Evolutionary conservation across 2,113 vertebrate genomes (phyloP).

Genomic region (Lagopus leucura): DNA sequence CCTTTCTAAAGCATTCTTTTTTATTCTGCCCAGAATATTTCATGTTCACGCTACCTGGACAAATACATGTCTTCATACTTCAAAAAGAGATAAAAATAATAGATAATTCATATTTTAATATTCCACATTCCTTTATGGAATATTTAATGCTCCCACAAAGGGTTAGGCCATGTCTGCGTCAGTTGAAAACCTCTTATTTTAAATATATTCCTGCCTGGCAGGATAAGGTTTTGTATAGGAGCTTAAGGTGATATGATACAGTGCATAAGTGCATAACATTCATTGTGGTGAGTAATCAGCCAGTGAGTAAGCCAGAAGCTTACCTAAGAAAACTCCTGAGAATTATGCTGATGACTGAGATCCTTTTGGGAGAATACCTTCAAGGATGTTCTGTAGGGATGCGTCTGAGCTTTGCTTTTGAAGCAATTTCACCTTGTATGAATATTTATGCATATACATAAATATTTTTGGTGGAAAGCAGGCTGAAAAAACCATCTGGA

Average conservation of each 20-base stretch:
- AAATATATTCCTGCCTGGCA: background rate
- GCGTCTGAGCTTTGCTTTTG: background rate
- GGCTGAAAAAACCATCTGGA: background rate
- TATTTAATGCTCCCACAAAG: background rate
- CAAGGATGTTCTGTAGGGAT: background rate
- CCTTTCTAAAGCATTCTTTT: background rate
- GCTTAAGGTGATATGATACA: background rate
- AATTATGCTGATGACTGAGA: background rate
- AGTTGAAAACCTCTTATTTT: background rate
- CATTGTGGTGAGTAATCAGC: background rate
- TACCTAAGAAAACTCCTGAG: background rate
- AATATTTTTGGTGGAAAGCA: background rate
- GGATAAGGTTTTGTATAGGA: background rate
- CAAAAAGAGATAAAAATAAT: background rate
- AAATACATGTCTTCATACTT: background rate
- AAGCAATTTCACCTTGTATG: background rate
- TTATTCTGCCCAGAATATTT: background rate
- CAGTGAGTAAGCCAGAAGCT: background rate
- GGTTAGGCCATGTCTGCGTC: background rate
- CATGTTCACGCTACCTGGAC: background rate
- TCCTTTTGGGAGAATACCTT: background rate
- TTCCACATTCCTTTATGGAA: background rate
- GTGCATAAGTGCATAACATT: rapidly evolving
- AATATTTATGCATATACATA: background rate
- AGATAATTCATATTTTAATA: background rate